phyloP scores from a whole-genome alignment of 2,113 vertebrate species.

The Epinephelus lanceolatus region DNA sequence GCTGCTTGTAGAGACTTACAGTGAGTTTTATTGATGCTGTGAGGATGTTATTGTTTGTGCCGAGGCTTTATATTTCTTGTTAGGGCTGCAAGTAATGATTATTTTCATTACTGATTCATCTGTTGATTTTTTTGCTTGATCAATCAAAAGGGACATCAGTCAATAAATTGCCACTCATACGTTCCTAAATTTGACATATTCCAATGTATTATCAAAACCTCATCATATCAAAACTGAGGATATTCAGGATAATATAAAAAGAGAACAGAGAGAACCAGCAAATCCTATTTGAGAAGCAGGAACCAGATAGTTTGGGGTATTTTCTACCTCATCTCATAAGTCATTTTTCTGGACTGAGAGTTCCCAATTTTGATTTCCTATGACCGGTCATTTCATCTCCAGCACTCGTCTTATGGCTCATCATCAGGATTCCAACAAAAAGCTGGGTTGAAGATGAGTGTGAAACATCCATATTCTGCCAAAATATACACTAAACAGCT shows the following conservation, averaged over 20 bases:
- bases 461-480: too few species aligned
- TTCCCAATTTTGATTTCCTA: too few species aligned
- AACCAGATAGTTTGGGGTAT: not conserved
- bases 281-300: not conserved
- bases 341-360: too few species aligned
- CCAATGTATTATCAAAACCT: not conserved
- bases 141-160: not conserved
- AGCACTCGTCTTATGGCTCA: not conserved
- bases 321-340: not conserved
- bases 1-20: not conserved
- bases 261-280: not conserved
- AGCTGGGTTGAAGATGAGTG: not conserved
- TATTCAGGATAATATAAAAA: too few species aligned
- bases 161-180: not conserved
- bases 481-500: too few species aligned
- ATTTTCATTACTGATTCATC: not conserved
- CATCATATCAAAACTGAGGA: not conserved
- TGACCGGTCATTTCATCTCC: not conserved
- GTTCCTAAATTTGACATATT: not conserved
- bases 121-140: not conserved
- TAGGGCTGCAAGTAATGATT: not conserved
- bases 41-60: not conserved
- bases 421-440: conserved; percentile 3
- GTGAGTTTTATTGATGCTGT: not conserved
- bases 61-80: not conserved